These are phyloP conservation scores for Silurus glanis DNA, from an alignment of 2,113 vertebrate species.

Conservation along the genomic window DNA sequence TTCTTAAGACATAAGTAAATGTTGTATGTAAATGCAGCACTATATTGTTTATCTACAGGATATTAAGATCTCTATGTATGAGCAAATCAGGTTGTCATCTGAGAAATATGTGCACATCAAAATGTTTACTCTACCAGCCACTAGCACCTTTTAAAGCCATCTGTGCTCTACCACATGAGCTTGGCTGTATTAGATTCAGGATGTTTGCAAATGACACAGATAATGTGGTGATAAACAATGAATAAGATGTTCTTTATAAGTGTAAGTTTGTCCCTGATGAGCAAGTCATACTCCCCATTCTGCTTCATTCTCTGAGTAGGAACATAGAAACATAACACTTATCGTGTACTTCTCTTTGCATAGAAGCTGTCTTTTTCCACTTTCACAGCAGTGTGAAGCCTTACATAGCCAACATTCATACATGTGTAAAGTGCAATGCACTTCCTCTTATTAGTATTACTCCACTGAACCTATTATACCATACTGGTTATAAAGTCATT, in stretches of 20 bases:
- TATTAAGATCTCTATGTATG: constrained; percentile 22
- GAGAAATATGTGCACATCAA: constrained; percentile 48
- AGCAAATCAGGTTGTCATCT: constrained; percentile 60
- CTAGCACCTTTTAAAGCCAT: constrained; percentile 66
- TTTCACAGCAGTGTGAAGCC: background rate
- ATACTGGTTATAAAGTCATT: background rate
- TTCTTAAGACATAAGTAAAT: background rate
- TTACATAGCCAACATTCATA: constrained; percentile 27
- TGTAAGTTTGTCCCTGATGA: background rate
- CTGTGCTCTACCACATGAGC: constrained; percentile 11
- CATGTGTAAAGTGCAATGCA: background rate
- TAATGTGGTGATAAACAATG: too few species aligned
- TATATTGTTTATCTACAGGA: constrained; percentile 16
- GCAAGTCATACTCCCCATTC: background rate
- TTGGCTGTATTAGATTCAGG: constrained; percentile 53
- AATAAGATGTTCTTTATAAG: too few species aligned
- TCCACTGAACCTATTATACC: constrained; percentile 16
- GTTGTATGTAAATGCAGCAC: background rate
- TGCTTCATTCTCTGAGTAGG: background rate
- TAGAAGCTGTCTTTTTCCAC: background rate
- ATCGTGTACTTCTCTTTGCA: background rate
- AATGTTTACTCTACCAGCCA: constrained; percentile 50
- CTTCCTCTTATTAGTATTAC: constrained; percentile 56
- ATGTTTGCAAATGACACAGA: constrained; percentile 35
- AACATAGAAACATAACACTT: background rate